Evolutionary conservation across 2,888 invertebrate species (phyloP).

Genomic region (Chalcosyrphus nemorum): DNA sequence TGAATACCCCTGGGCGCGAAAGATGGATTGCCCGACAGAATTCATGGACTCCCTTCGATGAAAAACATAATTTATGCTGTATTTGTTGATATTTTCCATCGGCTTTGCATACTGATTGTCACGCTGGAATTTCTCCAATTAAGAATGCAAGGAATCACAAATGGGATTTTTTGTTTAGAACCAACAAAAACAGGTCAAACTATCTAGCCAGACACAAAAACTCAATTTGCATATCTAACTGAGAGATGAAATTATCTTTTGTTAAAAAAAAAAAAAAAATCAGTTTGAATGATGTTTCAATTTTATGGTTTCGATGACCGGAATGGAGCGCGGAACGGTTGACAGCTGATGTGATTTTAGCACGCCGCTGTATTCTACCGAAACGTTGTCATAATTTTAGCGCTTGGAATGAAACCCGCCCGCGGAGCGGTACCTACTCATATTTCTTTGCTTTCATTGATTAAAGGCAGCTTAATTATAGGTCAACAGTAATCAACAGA

Average conservation of each 20-base stretch:
- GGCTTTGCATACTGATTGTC: constrained; percentile 53
- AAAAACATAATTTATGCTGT: constrained; percentile 56
- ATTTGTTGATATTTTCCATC: constrained; percentile 22
- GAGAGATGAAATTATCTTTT: constrained; percentile 43
- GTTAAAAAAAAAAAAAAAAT: not conserved
- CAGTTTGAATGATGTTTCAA: not conserved
- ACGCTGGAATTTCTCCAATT: constrained; percentile 60
- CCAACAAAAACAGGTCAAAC: constrained; percentile 45
- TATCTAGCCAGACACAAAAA: constrained; percentile 36
- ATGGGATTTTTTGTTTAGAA: constrained; percentile 24
- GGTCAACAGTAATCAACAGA: too few species aligned
- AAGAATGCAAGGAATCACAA: constrained; percentile 47
- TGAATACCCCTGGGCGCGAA: constrained; percentile 8
- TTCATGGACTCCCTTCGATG: constrained; percentile 18
- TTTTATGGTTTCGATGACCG: not conserved
- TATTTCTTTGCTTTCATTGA: too few species aligned
- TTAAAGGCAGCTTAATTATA: too few species aligned
- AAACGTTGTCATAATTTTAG: too few species aligned
- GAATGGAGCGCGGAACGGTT: not conserved
- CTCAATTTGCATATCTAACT: constrained; percentile 68
- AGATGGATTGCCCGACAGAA: constrained; percentile 5
- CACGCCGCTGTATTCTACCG: too few species aligned
- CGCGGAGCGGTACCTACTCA: too few species aligned
- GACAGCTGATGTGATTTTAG: not conserved
- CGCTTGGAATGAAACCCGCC: too few species aligned